Conservation (phyloP, 2,888 invertebrate genomes). For the Microplitis manilae region DNA sequence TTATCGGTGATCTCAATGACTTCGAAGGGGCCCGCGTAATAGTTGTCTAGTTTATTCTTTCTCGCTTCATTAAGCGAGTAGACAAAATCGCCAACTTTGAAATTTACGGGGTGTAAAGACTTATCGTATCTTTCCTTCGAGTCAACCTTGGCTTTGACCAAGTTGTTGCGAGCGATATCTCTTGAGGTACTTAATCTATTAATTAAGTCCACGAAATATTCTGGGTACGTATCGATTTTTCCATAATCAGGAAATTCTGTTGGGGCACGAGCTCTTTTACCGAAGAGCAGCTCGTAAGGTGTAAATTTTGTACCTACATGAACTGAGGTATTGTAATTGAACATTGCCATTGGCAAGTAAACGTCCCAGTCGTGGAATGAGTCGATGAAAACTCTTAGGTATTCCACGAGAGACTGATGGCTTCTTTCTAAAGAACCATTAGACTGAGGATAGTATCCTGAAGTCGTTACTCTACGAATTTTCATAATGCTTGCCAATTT, state of each 20-base stretch:
- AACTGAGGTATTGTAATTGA: slow-evolving; percentile 4
- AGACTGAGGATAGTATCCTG: slow-evolving; percentile 18
- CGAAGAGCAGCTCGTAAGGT: background rate
- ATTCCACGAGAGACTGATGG: slow-evolving; percentile 33
- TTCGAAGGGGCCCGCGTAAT: too few species aligned
- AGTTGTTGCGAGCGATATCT: background rate
- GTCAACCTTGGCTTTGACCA: too few species aligned
- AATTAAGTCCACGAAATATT: background rate
- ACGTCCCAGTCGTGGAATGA: slow-evolving; percentile 1
- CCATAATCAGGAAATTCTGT: background rate
- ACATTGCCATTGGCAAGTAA: slow-evolving; percentile 14
- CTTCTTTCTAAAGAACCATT: slow-evolving; percentile 29
- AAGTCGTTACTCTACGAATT: background rate
- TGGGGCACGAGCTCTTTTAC: background rate
- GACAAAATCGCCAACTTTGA: too few species aligned
- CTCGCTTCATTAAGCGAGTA: too few species aligned
- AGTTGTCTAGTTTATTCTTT: too few species aligned
- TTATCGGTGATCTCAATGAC: too few species aligned
- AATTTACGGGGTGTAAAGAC: too few species aligned
- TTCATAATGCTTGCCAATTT: slow-evolving; percentile 19
- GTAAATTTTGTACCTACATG: slow-evolving; percentile 36
- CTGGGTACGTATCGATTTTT: background rate
- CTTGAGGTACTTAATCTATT: background rate
- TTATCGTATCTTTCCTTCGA: background rate
- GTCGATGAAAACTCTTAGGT: background rate